Evolutionary conservation across 2,888 invertebrate species (phyloP).

Genomic region (Cepaea hortensis): DNA sequence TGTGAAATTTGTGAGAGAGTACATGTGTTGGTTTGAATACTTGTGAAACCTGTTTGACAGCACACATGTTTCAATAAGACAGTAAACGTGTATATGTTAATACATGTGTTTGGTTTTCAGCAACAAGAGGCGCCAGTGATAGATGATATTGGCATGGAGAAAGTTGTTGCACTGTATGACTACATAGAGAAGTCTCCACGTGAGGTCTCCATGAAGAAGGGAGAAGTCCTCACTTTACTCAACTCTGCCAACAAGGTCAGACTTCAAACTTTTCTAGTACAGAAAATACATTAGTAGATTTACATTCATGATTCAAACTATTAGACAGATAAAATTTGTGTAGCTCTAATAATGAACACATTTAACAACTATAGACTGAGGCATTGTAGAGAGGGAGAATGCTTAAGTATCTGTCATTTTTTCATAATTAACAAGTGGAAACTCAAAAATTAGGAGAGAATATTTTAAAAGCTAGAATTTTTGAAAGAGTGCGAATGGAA

Average conservation of each 20-base stretch:
- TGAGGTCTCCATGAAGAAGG: conserved; percentile 99
- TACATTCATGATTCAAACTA: neutral
- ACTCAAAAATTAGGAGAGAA: too few relatives aligned
- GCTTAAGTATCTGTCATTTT: too few relatives aligned
- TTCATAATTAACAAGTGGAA: too few relatives aligned
- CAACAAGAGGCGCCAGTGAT: conserved; percentile 97
- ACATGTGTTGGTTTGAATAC: too few relatives aligned
- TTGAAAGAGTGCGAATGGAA: too few relatives aligned
- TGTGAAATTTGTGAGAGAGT: too few relatives aligned
- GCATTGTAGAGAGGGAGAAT: too few relatives aligned
- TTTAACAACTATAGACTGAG: too few relatives aligned
- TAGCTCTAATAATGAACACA: too few relatives aligned
- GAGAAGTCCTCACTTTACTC: conserved; percentile 95
- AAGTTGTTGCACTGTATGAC: conserved; percentile 97
- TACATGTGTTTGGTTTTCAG: conserved; percentile 73
- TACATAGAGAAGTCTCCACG: conserved; percentile 99
- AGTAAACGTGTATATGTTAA: neutral
- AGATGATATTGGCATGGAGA: conserved; percentile 96
- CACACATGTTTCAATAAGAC: neutral
- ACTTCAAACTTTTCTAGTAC: neutral
- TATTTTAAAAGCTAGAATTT: too few relatives aligned
- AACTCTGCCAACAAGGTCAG: conserved; percentile 96
- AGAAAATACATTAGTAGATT: too few relatives aligned
- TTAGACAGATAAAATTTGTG: neutral
- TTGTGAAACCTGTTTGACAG: neutral